These are phyloP conservation scores for Tympanoctomys barrerae DNA, from an alignment of 2,797 vertebrate genomes.

Conservation along the genomic window DNA sequence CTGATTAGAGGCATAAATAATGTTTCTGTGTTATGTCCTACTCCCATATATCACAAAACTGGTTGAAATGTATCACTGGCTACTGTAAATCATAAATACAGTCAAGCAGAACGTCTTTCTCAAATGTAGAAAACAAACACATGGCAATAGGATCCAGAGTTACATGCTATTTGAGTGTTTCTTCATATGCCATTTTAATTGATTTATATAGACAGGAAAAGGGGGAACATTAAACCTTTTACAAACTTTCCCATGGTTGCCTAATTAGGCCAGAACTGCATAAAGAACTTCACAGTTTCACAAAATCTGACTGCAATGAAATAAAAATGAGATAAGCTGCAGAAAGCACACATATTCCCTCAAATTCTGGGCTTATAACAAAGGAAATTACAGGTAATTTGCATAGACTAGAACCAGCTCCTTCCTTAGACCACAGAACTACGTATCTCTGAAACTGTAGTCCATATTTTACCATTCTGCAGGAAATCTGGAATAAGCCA, in stretches of 20 bases:
- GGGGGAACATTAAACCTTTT: constrained; percentile 63
- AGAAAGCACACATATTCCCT: constrained; percentile 59
- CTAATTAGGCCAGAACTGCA: constrained; percentile 70
- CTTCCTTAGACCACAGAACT: constrained; percentile 74
- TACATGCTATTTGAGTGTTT: constrained; percentile 59
- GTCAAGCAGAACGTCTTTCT: constrained; percentile 61
- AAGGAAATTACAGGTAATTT: constrained; percentile 70
- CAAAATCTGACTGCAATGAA: constrained; percentile 72
- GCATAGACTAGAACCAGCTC: constrained; percentile 67
- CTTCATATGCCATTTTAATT: constrained; percentile 73
- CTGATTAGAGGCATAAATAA: constrained; percentile 71
- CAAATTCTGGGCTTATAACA: constrained; percentile 52
- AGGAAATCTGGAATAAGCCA: constrained; percentile 82
- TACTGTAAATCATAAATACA: constrained; percentile 70
- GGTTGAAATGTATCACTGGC: constrained; percentile 70
- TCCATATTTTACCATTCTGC: constrained; percentile 77
- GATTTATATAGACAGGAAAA: constrained; percentile 73
- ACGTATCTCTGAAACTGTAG: constrained; percentile 86
- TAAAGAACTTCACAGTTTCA: constrained; percentile 81
- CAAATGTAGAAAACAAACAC: constrained; percentile 62
- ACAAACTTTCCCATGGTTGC: constrained; percentile 67
- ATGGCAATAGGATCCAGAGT: constrained; percentile 64
- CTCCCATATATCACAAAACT: constrained; percentile 45
- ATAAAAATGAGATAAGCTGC: constrained; percentile 75
- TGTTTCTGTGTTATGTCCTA: constrained; percentile 55